Evolutionary conservation across 1,140 invertebrate species (phyloP).

Genomic region (Stenopsyche tienmushanensis): DNA sequence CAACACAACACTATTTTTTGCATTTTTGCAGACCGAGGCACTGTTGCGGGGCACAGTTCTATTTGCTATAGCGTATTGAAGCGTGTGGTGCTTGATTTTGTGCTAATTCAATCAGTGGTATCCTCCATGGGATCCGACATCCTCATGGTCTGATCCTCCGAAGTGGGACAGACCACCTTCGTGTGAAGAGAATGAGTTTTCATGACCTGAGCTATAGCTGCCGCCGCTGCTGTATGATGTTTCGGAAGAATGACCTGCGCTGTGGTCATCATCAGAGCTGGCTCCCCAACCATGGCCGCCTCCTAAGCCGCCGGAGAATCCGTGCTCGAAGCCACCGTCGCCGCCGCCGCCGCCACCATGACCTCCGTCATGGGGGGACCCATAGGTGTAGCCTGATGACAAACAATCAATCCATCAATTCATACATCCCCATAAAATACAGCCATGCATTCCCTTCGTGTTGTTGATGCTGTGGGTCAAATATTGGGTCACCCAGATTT

Average conservation of each 20-base stretch:
- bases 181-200: neutral
- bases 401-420: neutral
- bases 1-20: too few species aligned
- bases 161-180: conserved; percentile 8
- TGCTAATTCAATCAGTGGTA: conserved; percentile 16
- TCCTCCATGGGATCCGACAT: conserved; percentile 15
- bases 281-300: conserved; percentile 47
- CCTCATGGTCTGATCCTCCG: neutral
- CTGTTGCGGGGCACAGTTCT: too few species aligned
- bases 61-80: too few species aligned
- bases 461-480: too few species aligned
- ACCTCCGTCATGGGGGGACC: conserved; percentile 50
- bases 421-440: too few species aligned
- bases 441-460: too few species aligned
- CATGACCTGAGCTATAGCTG: neutral
- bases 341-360: conserved; percentile 50
- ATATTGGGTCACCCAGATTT: too few species aligned
- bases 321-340: conserved; percentile 44
- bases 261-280: conserved; percentile 41
- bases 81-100: too few species aligned
- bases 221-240: neutral
- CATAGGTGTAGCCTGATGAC: conserved; percentile 48
- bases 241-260: conserved; percentile 1
- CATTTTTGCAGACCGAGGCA: too few species aligned
- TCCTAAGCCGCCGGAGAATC: conserved; percentile 49